These are phyloP conservation scores for Spatulosminthurus flaviceps DNA, from an alignment of 2,888 invertebrate genomes.

Conservation along the genomic window DNA sequence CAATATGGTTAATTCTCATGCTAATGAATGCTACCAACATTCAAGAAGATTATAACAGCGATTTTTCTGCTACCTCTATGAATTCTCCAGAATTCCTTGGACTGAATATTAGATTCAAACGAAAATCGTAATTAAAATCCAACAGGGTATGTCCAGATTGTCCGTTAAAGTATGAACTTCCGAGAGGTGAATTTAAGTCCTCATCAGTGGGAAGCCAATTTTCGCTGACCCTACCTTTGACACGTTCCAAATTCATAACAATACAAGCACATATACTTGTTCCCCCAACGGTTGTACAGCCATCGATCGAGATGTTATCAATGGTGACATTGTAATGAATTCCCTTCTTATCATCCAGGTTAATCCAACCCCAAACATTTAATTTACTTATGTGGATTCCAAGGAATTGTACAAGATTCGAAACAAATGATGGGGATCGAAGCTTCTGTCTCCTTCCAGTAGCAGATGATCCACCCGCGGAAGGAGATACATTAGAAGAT, in stretches of 20 bases:
- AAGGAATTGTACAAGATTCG: conserved; percentile 63
- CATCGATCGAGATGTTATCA: conserved; percentile 60
- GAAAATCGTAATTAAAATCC: conserved; percentile 60
- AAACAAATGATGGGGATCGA: conserved; percentile 60
- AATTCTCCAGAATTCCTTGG: conserved; percentile 63
- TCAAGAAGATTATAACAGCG: background rate
- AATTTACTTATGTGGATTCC: conserved; percentile 62
- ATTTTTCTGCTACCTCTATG: conserved; percentile 57
- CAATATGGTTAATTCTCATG: background rate
- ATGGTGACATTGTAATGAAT: conserved; percentile 59
- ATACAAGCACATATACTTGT: conserved; percentile 62
- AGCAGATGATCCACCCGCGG: conserved; percentile 6
- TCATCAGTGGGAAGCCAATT: conserved; percentile 61
- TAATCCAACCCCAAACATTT: conserved; percentile 61
- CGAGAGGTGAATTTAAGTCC: conserved; percentile 55
- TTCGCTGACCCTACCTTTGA: conserved; percentile 59
- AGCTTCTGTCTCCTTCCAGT: conserved; percentile 50
- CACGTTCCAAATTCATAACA: conserved; percentile 58
- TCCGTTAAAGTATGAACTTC: conserved; percentile 57
- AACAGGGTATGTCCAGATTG: conserved; percentile 58
- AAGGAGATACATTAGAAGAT: conserved; percentile 72
- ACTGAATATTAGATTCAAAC: conserved; percentile 61
- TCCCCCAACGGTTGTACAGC: conserved; percentile 62
- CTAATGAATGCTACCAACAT: background rate
- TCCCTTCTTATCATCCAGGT: conserved; percentile 59